phyloP scores from a whole-genome alignment of 2,113 vertebrate genomes.

The Axis porcinus region DNA sequence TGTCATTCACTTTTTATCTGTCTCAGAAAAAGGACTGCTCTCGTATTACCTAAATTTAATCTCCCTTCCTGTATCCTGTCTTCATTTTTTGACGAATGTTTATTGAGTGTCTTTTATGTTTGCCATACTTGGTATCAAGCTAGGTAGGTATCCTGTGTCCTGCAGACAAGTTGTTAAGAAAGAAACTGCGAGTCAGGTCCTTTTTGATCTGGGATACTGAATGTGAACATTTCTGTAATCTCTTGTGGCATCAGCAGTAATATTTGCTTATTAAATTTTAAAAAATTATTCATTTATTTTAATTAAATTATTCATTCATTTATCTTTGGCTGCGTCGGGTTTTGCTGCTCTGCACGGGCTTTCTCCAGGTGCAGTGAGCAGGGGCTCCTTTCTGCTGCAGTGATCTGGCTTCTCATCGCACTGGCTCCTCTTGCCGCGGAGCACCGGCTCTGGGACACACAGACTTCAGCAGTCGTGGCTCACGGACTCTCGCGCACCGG shows the following conservation, averaged over 20 bases:
- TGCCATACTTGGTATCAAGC: background rate
- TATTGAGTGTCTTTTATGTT: background rate
- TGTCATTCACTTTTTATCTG: background rate
- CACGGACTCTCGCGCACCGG: rapidly evolving
- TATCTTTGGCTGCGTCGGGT: rapidly evolving
- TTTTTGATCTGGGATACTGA: background rate
- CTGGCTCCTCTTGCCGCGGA: background rate
- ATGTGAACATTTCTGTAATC: background rate
- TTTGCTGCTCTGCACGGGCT: rapidly evolving
- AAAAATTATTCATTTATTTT: background rate
- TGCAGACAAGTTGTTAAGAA: background rate
- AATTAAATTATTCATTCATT: background rate
- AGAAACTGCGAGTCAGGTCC: background rate
- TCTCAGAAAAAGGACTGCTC: background rate
- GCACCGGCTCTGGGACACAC: background rate
- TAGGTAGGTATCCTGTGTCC: background rate
- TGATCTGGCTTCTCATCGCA: background rate
- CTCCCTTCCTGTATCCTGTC: background rate
- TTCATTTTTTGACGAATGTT: background rate
- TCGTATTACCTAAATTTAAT: background rate
- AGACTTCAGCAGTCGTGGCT: rapidly evolving
- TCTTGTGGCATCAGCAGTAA: background rate
- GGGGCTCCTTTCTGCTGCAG: background rate
- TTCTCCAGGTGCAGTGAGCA: background rate
- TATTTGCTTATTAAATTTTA: background rate